Evolutionary conservation across 2,797 vertebrate species (phyloP), one percentile per base, ranked within the genome.

Genomic region (Phrynocephalus vlangalii): DNA sequence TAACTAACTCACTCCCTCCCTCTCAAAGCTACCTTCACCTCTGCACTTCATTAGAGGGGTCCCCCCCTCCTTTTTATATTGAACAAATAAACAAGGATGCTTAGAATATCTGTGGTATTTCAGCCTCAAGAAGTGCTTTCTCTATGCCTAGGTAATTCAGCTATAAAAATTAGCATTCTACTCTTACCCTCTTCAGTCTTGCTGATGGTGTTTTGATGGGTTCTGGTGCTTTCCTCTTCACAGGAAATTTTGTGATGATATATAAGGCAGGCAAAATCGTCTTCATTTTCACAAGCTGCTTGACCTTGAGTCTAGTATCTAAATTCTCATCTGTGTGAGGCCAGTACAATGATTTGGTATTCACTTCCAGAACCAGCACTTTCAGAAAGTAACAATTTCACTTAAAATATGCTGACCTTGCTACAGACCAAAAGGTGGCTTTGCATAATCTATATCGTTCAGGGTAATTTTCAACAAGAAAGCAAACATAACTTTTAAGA

Each of bases 21-120:
- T 68, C 83, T 90, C 93, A 94, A 93, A 95, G 80, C 93, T 95
- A 94, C 93, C 89, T 92, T 95, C 93, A 95, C 87, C 83, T 91
- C 94, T 91, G 94, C 93, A 91, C 94, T 96, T 96, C 93, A 96
- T 94, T 95, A 95, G 89, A 89, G 48, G 44, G 86, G 85, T 92
- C 56, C 88, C 89, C 5, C 84, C 82, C 92, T 94, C 89, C 24
- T 60, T 67, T 67, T 66, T 84, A 79, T 78, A 73, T 87, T 94
- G 79, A 94, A 60, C 48, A 68, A 94, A 92, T 95, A 93, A 95
- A 94, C 83, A 93, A 79, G 91, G 94, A 85, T 85, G 91, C 73
- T 95, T 94, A 77, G 28, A 94, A 92, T 86, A 92, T 63, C 30
- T 7, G 10, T 84, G 90, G 38, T 93, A 86, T 92, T 95, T 90